These are phyloP conservation scores for Dromiciops gliroides DNA, from an alignment of 2,113 vertebrate species.

Conservation along the genomic window DNA sequence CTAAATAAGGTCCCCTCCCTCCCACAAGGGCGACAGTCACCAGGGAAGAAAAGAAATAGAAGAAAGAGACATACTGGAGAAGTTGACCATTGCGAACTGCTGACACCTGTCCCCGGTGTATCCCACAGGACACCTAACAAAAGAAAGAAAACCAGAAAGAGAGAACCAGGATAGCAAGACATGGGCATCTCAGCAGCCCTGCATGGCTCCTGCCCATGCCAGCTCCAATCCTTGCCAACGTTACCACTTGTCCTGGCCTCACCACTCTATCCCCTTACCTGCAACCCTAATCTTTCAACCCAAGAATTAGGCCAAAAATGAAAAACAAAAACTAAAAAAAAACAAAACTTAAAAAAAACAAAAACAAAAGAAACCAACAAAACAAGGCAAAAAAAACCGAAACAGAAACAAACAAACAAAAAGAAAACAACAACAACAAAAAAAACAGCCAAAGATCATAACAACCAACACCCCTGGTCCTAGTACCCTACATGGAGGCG, in stretches of 20 bases:
- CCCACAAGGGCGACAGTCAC: constrained; percentile 77
- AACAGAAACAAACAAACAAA: constrained; percentile 75
- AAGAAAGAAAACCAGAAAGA: constrained; percentile 90
- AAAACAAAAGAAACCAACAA: too few relatives aligned
- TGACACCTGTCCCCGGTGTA: constrained; percentile 99
- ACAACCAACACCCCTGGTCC: constrained; percentile 84
- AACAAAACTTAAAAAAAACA: constrained; percentile 73
- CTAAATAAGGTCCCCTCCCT: constrained; percentile 62
- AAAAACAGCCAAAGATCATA: constrained; percentile 79
- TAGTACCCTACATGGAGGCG: constrained; percentile 78
- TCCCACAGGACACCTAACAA: constrained; percentile 99
- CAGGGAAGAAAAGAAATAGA: constrained; percentile 91
- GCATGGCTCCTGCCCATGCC: constrained; percentile 82
- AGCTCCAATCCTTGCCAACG: constrained; percentile 78
- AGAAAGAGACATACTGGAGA: constrained; percentile 99
- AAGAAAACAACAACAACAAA: constrained; percentile 70
- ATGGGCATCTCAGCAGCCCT: constrained; percentile 81
- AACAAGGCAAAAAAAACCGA: constrained; percentile 76
- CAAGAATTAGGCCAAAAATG: constrained; percentile 83
- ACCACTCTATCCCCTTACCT: constrained; percentile 85
- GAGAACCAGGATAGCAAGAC: constrained; percentile 90
- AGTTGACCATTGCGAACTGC: constrained; percentile 99
- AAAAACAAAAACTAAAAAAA: constrained; percentile 77
- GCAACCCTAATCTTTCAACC: constrained; percentile 86
- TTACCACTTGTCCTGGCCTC: constrained; percentile 80